Percentiles rank a stretch among this genome's conserved stretches.
These are phyloP conservation scores for Penaeus monodon DNA, from an alignment of 2,888 invertebrate species.

Conservation along the genomic window DNA sequence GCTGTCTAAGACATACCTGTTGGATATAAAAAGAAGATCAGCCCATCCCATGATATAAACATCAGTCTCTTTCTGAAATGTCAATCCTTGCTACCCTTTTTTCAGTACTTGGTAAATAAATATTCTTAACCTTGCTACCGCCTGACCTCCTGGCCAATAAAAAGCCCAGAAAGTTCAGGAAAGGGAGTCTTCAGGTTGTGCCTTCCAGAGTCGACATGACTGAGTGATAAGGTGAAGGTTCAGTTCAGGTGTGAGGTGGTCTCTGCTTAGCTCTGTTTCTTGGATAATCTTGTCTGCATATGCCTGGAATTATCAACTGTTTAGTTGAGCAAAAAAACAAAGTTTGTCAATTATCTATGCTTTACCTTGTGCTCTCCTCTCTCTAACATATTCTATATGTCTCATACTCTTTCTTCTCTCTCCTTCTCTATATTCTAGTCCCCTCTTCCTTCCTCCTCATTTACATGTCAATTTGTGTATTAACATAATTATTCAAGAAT, in stretches of 20 bases:
- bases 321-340: neutral
- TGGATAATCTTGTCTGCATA: conserved; percentile 58
- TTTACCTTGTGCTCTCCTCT: neutral
- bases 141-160: conserved; percentile 85
- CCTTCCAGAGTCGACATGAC: conserved; percentile 75
- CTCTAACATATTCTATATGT: neutral
- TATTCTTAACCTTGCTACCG: conserved; percentile 74
- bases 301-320: conserved; percentile 16
- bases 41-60: no score
- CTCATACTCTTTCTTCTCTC: neutral
- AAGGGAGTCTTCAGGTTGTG: conserved; percentile 70
- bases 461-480: neutral
- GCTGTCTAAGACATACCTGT: conserved; percentile 78
- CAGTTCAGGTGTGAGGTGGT: conserved; percentile 79
- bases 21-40: conserved; percentile 64
- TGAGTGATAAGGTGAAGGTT: conserved; percentile 76
- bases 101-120: neutral
- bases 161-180: conserved; percentile 81
- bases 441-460: neutral
- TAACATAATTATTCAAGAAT: no score
- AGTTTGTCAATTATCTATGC: neutral
- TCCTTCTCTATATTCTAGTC: neutral
- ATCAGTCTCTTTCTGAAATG: neutral
- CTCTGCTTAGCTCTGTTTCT: conserved; percentile 69
- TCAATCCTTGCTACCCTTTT: neutral